Conservation (phyloP, 2,888 invertebrate species). For the Cheilosia soror region DNA sequence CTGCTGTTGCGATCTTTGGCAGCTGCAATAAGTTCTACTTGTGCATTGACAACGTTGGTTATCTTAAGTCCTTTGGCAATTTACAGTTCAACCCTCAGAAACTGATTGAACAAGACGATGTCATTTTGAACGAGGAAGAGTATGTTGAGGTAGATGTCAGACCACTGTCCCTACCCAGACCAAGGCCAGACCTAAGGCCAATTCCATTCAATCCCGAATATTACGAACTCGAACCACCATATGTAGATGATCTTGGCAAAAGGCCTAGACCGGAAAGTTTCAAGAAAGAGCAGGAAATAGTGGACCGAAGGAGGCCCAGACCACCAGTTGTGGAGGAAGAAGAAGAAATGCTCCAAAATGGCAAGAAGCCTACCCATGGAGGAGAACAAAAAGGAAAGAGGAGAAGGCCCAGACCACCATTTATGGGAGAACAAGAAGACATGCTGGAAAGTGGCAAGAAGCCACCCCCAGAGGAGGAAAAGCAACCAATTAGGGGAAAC, state of each 20-base stretch:
- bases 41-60: constrained; percentile 37
- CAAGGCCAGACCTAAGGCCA: constrained; percentile 15
- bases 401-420: background rate
- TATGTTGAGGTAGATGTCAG: background rate
- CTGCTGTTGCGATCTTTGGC: constrained; percentile 5
- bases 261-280: background rate
- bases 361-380: background rate
- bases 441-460: background rate
- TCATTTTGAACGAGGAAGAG: constrained; percentile 37
- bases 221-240: background rate
- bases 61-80: constrained; percentile 59
- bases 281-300: background rate
- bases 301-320: background rate
- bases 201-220: constrained; percentile 9
- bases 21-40: constrained; percentile 69
- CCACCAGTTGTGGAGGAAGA: background rate
- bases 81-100: constrained; percentile 42
- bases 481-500: constrained; percentile 1
- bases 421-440: constrained; percentile 1
- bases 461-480: background rate
- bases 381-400: background rate
- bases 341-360: too few relatives aligned
- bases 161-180: too few relatives aligned
- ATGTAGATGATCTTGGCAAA: background rate
- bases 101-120: constrained; percentile 13